Evolutionary conservation across 2,113 vertebrate species (phyloP), one percentile per base, ranked within the genome.

Genomic region (Megatriorchis doriae): DNA sequence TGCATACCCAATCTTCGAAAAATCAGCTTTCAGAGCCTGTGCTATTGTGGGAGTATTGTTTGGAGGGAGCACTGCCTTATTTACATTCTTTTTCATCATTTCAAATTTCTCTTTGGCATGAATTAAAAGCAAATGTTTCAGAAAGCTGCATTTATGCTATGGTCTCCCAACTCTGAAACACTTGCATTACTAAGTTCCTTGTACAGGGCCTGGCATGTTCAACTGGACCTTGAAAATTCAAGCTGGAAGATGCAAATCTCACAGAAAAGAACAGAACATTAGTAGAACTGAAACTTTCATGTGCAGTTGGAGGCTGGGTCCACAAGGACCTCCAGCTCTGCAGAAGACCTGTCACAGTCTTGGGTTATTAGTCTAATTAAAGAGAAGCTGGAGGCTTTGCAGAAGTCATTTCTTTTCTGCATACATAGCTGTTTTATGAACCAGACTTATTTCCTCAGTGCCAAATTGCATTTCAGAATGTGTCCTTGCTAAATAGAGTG

Each of bases 401-500:
- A 94, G 87, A 93, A 97, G 78, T 87, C 1, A 95, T 97, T 97
- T 90, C 48, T 95, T 94, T 90, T 75, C 78, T 87, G 66, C 38
- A 71, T 71, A 45, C 16, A 43, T 78, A 83, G 42, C 42, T 78
- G 42, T 87, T 95, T 89, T 78, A 61, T 47, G 71, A 91, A 93
- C 77, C 81, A 97, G 91, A 91, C 78, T 74, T 92, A 79, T n/a
- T 91, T 94, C 66, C 58, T 93, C 86, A 80, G 48, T 2, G 56
- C 84, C 74, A 91, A 96, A 96, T 91, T 87, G 42, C 53, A 93
- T 96, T 94, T 95, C 94, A 94, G 91, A 97, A 93, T 87, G 89
- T 89, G 74, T 95, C 16, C 32, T 87, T 90, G 81, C 93, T 96
- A 96, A 95, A 93, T 71, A 94, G 74, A 82, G 71, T 95, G 95